Base-by-base conservation (phyloP, 1,140 invertebrate genomes). In the Drosophila navojoa region DNA sequence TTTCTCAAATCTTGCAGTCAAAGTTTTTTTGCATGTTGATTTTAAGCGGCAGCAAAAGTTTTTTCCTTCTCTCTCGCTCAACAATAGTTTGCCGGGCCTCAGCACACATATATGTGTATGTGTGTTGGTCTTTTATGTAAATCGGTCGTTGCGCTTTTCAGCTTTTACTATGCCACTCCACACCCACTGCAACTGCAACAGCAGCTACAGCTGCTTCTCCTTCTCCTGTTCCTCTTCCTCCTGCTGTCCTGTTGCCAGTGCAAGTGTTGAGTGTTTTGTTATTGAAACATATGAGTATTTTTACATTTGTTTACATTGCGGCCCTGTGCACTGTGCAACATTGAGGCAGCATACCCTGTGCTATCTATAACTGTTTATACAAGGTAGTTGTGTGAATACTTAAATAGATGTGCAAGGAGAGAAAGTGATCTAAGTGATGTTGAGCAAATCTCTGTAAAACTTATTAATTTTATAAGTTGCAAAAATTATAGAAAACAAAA, bases 251-350 rank as follows among this genome's bases (percentile, higher is more conserved):
- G n/a, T 67, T 50, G 32, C 52, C 61, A 62, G 4, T 29, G 27
- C 57, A 71, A 77, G 77, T 84, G 84, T 73, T 84, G 84, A 89
- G 84, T 89, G 84, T 89, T 89, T 89, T 89, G 84, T 89, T 89
- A 89, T 89, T 89, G 84, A 89, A 89, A 81, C 82, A 87, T 87
- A 87, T 89, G 63, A 70, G 58, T 63, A 62, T 74, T 70, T 71
- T 54, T 72, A 81, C 77, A 75, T 68, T 85, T 85, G 77, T 80
- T 77, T 59, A 75, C 73, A 63, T 73, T 60, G 54, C 45, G 4
- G 27, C 19, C 52, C 52, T 15, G 9, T 44, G 29, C 53, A 38
- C 38, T 40, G 11, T 60, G 72, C 50, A 55, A 32, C 60, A 76
- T 64, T 59, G 52, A 71, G 66, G 38, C 40, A n/a, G 22, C 15